Base-by-base conservation (phyloP, 2,888 invertebrate genomes). In the Corbicula japonica region DNA sequence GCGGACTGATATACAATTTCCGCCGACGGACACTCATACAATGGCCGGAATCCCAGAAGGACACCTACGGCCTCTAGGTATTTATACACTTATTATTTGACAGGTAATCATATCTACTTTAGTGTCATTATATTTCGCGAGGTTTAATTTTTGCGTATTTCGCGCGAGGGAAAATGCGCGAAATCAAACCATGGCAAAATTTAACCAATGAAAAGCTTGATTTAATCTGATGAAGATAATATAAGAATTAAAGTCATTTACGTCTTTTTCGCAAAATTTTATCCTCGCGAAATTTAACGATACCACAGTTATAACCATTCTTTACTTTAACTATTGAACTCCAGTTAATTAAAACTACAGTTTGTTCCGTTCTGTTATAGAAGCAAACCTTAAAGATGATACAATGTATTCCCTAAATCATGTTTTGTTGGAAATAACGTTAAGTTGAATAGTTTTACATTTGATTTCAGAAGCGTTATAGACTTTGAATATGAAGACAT, bases 21-120 rank as follows among this genome's bases (percentile, higher is more conserved):
- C 92, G 30, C 90, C 90, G 6, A 76, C 80, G 1, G 84, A 88
- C 3, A 81, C 65, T 44, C 83, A 78, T 30, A 52, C 75, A 6
- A 73, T 78, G 2, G 52, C 82, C 0, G 84, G 85, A 0, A 85
- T 92, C 28, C 92, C 92, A 6, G 86, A 86, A n/a, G 92, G 92
- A 10, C 92, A 92, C 72, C 87, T 92, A 0, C 62, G 91, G 74
- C 92, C 92, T 1, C 76, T 92, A 50, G 92, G 92, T 92, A 86
- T 84, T 89, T 60, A 18, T 4, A 15, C 2, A 23, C 48, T 44
- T 8, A 41, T 12, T 15, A 41, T 15, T 41, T 41, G 41, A 41
- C 10, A 15, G 8, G 41, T 12, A 41, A 12, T 15, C 15, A 41
- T 12, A 8, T 41, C 41, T 12, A 12, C 41, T 41, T 15, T 8